Percentiles rank a stretch among this genome's conserved stretches.
These are phyloP conservation scores for Cotesia congregata DNA, from an alignment of 2,888 invertebrate genomes.

Conservation along the genomic window DNA sequence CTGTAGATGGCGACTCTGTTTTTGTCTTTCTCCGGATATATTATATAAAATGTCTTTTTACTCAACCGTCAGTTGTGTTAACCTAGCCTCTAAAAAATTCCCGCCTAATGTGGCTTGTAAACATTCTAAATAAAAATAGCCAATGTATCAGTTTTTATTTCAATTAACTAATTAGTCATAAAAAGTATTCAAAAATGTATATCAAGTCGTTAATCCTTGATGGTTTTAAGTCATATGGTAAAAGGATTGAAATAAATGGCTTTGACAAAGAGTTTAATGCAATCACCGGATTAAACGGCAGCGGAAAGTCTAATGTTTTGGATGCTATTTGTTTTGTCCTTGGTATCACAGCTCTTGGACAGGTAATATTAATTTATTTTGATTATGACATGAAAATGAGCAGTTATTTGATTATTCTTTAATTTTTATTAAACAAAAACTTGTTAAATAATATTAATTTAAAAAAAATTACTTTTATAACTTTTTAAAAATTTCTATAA, in stretches of 20 bases:
- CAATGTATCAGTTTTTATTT: no score
- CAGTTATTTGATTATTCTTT: background rate
- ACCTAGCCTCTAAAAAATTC: no score
- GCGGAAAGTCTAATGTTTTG: conserved; percentile 97
- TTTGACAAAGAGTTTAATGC: conserved; percentile 98
- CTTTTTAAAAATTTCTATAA: no score
- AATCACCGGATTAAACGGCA: conserved; percentile 97
- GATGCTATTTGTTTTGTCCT: conserved; percentile 98
- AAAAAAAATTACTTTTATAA: no score
- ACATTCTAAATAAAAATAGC: no score
- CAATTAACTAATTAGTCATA: background rate
- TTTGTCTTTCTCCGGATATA: no score
- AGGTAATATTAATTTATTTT: conserved; percentile 73
- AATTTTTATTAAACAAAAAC: background rate
- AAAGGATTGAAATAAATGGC: conserved; percentile 89
- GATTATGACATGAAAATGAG: background rate
- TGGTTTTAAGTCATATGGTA: conserved; percentile 98
- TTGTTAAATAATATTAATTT: background rate
- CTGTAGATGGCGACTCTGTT: no score
- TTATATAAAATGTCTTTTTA: no score
- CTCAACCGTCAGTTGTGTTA: no score
- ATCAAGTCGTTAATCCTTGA: conserved; percentile 93
- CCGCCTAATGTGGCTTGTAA: no score
- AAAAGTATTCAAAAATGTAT: conserved; percentile 76
- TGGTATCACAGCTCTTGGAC: conserved; percentile 92